Conservation (phyloP, 2,888 invertebrate genomes). For the Aelia acuminata region DNA sequence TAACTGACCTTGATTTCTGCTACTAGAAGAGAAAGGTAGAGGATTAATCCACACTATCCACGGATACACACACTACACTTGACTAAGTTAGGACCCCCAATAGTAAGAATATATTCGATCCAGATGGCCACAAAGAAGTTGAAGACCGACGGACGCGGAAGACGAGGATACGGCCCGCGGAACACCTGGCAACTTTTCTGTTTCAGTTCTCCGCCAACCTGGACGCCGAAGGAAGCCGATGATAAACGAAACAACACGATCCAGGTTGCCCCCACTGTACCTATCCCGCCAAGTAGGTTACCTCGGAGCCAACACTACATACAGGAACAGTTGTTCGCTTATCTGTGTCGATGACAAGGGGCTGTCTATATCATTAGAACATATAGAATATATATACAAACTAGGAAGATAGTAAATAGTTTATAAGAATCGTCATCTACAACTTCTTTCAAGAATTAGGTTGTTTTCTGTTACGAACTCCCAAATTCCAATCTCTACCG, state of each 20-base stretch:
- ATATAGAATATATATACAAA: no score
- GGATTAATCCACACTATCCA: conserved; percentile 21
- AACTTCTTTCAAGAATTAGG: no score
- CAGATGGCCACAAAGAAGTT: not conserved
- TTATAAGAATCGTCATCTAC: no score
- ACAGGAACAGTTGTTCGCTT: not conserved
- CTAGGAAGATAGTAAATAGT: no score
- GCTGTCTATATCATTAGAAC: not conserved
- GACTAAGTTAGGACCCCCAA: not conserved
- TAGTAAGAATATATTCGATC: not conserved
- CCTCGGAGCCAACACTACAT: not conserved
- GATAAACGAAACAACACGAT: not conserved
- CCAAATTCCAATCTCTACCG: no score
- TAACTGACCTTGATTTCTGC: conserved; percentile 25
- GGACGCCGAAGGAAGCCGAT: not conserved
- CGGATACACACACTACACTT: not conserved
- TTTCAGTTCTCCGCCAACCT: conserved; percentile 33
- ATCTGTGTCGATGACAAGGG: not conserved
- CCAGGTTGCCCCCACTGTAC: not conserved
- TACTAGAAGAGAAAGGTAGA: not conserved
- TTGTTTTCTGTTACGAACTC: no score
- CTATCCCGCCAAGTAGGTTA: conserved; percentile 36
- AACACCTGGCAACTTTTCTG: conserved; percentile 36
- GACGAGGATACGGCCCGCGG: conserved; percentile 24
- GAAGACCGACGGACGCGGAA: conserved; percentile 22